Base-by-base conservation (phyloP, 2,113 vertebrate genomes). In the Anas platyrhynchos region DNA sequence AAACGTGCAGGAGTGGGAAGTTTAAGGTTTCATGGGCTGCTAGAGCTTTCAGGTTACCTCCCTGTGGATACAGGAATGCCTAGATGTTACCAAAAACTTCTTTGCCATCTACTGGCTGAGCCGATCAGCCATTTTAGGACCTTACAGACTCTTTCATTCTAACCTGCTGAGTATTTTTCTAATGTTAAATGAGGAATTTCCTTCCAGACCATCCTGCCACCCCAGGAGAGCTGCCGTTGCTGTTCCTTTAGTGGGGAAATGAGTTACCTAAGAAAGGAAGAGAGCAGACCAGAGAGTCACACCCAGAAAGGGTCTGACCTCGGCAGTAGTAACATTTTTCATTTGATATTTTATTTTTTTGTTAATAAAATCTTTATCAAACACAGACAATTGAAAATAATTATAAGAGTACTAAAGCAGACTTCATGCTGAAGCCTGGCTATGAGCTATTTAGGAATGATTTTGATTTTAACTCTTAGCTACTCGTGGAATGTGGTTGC, bases 401-500 rank as follows among this genome's bases (percentile, higher is more conserved):
- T 79, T 82, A 80, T 74, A 87, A 73, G 48, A 88, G 81, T 89
- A 54, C 66, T 84, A 87, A 82, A 84, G 43, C 25, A 77, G 86
- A 91, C 91, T 44, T 71, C 41, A 59, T 66, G 52, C 75, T 77
- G 75, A 79, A 65, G 32, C 32, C 27, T 36, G 22, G 38, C 90
- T 95, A 65, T 78, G 34, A 88, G 38, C 44, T 94, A 21, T 65
- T 94, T 66, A 5, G 3, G 27, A 72, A 44, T 31, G 27, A 86
- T 62, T 94, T 77, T 56, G 52, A 77, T 88, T 91, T 93, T 72
- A 88, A 32, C 82, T 81, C 48, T 73, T 92, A 90, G 26, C 68
- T 91, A 7, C 80, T 94, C 14, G 0, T 36, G 62, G 95, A 96
- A 86, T 96, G 80, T 86, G 77, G 83, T 92, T 97, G 86, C 80